phyloP scores from a whole-genome alignment of 2,888 invertebrate species.

The Eupeodes latifasciatus region DNA sequence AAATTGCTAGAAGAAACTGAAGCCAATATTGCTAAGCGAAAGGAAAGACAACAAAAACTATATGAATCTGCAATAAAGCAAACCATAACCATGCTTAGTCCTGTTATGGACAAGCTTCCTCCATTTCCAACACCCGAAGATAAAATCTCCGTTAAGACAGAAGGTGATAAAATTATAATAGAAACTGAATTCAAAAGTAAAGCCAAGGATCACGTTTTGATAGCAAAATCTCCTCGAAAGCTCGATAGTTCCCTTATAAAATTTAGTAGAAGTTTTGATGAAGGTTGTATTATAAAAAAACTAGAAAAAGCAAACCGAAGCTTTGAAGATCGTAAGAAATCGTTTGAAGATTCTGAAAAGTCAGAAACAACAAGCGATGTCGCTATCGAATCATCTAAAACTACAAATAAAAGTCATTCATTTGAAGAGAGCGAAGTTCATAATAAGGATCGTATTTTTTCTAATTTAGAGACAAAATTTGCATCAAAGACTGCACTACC shows the following conservation, averaged over 20 bases:
- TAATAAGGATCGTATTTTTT: background rate
- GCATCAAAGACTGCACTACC: slow-evolving; percentile 79
- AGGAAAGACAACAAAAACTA: slow-evolving; percentile 90
- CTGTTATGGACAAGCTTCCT: slow-evolving; percentile 89
- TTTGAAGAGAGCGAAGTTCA: background rate
- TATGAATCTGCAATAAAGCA: slow-evolving; percentile 91
- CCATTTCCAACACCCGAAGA: slow-evolving; percentile 90
- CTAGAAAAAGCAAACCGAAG: slow-evolving; percentile 87
- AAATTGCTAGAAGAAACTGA: slow-evolving; percentile 91
- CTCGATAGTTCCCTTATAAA: slow-evolving; percentile 87
- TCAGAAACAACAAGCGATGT: slow-evolving; percentile 84
- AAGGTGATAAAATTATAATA: slow-evolving; percentile 88
- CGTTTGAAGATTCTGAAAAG: slow-evolving; percentile 87
- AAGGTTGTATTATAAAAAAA: slow-evolving; percentile 86
- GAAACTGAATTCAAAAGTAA: slow-evolving; percentile 91
- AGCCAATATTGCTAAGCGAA: slow-evolving; percentile 88
- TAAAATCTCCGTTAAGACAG: slow-evolving; percentile 89
- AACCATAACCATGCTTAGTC: slow-evolving; percentile 90
- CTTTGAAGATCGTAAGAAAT: slow-evolving; percentile 87
- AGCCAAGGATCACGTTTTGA: slow-evolving; percentile 90
- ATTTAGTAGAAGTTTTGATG: slow-evolving; percentile 88
- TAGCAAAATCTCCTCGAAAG: slow-evolving; percentile 90
- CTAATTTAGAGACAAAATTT: background rate
- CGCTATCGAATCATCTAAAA: slow-evolving; percentile 86
- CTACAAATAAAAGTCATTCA: slow-evolving; percentile 79